Percentiles rank a stretch among this genome's conserved stretches.
phyloP scores from a whole-genome alignment of 1,140 invertebrate genomes.

The Pachypeltis micranthus region DNA sequence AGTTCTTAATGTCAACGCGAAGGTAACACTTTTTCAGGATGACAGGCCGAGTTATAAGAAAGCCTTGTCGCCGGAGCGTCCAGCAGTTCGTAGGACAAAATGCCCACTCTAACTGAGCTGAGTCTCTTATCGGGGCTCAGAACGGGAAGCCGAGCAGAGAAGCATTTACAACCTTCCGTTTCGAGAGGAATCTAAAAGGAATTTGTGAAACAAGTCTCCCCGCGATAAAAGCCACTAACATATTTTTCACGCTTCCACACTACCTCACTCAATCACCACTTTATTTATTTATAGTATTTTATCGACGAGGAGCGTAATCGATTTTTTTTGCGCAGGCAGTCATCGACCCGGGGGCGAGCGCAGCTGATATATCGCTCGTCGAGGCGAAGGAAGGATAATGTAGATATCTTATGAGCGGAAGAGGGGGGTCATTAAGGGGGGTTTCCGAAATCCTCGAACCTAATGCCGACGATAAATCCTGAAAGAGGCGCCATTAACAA shows the following conservation, averaged over 20 bases:
- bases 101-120: too few species aligned
- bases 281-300: too few species aligned
- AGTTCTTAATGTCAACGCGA: too few species aligned
- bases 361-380: conserved; percentile 1
- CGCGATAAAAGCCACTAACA: not conserved
- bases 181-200: too few species aligned
- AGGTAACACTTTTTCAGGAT: too few species aligned
- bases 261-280: too few species aligned
- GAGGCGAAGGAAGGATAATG: not conserved
- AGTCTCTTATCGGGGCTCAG: not conserved
- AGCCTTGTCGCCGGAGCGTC: too few species aligned
- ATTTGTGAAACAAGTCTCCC: not conserved
- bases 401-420: not conserved
- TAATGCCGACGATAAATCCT: conserved; percentile 1
- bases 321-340: not conserved
- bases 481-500: not conserved
- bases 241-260: not conserved
- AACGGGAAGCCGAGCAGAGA: not conserved
- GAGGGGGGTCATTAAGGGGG: conserved; percentile 2
- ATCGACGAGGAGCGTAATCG: not conserved
- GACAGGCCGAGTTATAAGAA: too few species aligned
- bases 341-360: too few species aligned
- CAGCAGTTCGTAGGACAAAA: too few species aligned
- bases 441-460: conserved; percentile 1
- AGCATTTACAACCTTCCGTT: too few species aligned